Evolutionary conservation across 2,797 vertebrate genomes (phyloP).

Genomic region (Florisuga fusca): DNA sequence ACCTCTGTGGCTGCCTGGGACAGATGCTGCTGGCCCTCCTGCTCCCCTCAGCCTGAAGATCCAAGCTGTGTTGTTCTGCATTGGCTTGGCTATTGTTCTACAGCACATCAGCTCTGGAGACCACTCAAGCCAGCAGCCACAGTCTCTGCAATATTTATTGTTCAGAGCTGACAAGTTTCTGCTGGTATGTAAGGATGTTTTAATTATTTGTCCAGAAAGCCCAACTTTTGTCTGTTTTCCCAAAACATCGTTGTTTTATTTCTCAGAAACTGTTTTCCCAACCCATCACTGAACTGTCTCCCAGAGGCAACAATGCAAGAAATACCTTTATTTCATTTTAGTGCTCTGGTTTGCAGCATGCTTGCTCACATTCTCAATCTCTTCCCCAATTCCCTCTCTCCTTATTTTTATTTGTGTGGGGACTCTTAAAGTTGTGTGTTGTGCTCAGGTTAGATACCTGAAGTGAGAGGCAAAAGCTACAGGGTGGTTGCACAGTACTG

Average conservation of each 20-base stretch:
- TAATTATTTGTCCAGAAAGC: neutral
- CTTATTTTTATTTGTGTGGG: neutral
- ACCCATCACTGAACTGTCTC: neutral
- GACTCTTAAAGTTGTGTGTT: neutral
- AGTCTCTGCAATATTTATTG: neutral
- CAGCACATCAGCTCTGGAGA: neutral
- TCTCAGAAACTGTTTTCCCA: neutral
- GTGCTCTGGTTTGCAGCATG: rapidly evolving
- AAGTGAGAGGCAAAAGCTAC: neutral
- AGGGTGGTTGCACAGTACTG: neutral
- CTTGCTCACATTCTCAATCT: neutral
- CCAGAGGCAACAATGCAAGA: neutral
- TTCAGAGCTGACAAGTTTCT: neutral
- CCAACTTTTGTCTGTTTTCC: neutral
- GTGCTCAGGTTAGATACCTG: neutral
- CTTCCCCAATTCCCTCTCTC: neutral
- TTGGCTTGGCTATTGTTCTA: neutral
- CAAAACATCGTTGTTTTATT: neutral
- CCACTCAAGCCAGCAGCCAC: neutral
- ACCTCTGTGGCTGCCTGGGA: neutral
- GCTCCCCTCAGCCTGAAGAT: neutral
- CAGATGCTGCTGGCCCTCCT: neutral
- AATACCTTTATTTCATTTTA: neutral
- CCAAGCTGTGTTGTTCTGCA: neutral
- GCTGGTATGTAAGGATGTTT: neutral